These are phyloP conservation scores for Peromyscus aztecus DNA, from an alignment of 2,797 vertebrate species.

Conservation along the genomic window DNA sequence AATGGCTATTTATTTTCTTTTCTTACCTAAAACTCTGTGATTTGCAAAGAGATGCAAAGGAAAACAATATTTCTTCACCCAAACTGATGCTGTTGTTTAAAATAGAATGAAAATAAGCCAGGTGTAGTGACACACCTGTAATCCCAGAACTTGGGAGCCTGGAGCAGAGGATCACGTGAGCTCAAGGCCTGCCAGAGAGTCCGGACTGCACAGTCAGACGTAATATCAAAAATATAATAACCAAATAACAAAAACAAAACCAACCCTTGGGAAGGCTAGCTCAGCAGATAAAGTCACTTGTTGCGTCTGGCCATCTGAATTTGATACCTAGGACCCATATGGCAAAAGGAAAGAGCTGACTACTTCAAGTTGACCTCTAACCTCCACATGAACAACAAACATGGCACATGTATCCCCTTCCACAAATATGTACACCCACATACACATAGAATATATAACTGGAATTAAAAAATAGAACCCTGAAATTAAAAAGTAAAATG, in stretches of 20 bases:
- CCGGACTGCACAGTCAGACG: background rate
- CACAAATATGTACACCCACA: background rate
- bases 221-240: background rate
- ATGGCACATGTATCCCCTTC: background rate
- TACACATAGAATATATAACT: background rate
- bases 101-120: background rate
- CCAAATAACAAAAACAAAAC: background rate
- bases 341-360: background rate
- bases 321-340: background rate
- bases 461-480: background rate
- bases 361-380: background rate
- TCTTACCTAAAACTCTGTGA: background rate
- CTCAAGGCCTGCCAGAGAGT: background rate
- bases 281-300: background rate
- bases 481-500: background rate
- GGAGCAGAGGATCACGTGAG: background rate
- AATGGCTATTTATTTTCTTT: background rate
- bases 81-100: background rate
- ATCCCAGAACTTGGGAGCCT: background rate
- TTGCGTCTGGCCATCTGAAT: background rate
- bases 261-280: background rate
- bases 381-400: background rate
- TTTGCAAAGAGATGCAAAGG: background rate
- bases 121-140: background rate
- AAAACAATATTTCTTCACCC: slow-evolving; percentile 6